Evolutionary conservation across 2,888 invertebrate species (phyloP).

Genomic region (Heliconius charithonia): DNA sequence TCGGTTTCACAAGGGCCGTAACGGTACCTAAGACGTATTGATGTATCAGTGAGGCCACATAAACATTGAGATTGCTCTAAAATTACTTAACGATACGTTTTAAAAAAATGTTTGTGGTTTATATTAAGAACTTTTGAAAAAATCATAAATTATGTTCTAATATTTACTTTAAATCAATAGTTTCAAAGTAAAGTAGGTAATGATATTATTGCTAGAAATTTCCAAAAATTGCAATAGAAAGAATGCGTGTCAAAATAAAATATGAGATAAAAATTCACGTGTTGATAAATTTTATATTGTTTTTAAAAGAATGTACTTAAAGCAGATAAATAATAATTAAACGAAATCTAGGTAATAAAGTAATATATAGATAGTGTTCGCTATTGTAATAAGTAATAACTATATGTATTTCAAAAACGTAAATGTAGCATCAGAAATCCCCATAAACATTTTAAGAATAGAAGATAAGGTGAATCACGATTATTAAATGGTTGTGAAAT

Average conservation of each 20-base stretch:
- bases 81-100: constrained; percentile 45
- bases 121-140: background rate
- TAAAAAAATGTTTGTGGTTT: constrained; percentile 11
- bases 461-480: background rate
- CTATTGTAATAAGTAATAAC: background rate
- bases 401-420: background rate
- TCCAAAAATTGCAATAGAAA: background rate
- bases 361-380: background rate
- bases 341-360: background rate
- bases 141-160: background rate
- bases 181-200: background rate
- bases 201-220: too few species aligned
- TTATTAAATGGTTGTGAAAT: constrained; percentile 25
- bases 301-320: background rate
- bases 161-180: background rate
- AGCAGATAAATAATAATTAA: background rate
- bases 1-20: constrained; percentile 52
- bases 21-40: constrained; percentile 49
- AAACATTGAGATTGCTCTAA: constrained; percentile 54
- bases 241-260: background rate
- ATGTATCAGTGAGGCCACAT: constrained; percentile 63
- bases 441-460: background rate
- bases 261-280: background rate
- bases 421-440: background rate
- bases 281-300: background rate